phyloP scores from a whole-genome alignment of 1,140 invertebrate genomes.

The Apocrypta bakeri region DNA sequence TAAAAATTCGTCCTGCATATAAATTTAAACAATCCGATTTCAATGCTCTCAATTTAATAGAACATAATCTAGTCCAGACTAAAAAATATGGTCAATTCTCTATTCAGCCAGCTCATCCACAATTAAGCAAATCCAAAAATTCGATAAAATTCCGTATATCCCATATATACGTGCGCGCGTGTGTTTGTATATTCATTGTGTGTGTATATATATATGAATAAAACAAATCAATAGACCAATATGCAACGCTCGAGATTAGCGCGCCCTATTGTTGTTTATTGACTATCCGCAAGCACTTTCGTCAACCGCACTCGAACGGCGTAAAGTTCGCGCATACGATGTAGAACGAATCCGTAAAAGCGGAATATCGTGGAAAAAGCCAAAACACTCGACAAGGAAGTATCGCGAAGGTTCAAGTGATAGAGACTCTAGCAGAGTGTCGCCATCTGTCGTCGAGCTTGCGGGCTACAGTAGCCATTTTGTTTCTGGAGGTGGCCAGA shows the following conservation, averaged over 20 bases:
- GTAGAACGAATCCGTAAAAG: not conserved
- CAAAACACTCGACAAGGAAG: not conserved
- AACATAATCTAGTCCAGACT: not conserved
- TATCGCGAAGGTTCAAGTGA: not conserved
- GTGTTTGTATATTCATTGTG: too few species aligned
- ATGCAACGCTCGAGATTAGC: too few species aligned
- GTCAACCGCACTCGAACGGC: not conserved
- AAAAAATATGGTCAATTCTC: not conserved
- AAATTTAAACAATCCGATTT: not conserved
- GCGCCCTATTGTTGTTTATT: too few species aligned
- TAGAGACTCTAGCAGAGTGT: conserved; percentile 47
- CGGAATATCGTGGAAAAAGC: not conserved
- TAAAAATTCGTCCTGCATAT: not conserved
- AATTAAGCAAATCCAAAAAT: not conserved
- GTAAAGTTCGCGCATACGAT: not conserved
- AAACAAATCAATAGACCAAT: not conserved
- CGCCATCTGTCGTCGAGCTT: conserved; percentile 67
- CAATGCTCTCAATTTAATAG: not conserved
- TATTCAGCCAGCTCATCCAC: not conserved
- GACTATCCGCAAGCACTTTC: too few species aligned
- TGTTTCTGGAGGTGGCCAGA: conserved; percentile 75
- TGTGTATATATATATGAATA: not conserved
- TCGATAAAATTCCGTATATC: too few species aligned
- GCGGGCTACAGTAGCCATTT: conserved; percentile 70
- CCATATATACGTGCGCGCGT: too few species aligned